phyloP scores from a whole-genome alignment of 2,797 vertebrate species.

The Pagetopsis macropterus region DNA sequence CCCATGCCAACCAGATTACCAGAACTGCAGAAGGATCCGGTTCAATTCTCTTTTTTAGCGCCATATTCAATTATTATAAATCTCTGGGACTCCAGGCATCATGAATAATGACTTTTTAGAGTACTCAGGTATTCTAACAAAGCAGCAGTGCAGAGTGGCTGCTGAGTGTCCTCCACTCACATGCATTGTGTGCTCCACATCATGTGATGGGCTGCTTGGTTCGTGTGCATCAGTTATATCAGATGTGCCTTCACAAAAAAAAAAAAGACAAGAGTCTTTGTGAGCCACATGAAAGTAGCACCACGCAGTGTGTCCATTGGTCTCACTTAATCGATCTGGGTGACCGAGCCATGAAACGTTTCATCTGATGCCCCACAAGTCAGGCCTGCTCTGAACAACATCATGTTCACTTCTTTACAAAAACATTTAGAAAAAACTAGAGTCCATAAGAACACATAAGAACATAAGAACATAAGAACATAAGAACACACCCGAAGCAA shows the following conservation, averaged over 20 bases:
- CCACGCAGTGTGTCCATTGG: conserved; percentile 75
- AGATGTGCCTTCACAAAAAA: conserved; percentile 68
- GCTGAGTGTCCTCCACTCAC: conserved; percentile 50
- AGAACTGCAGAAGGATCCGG: too few species aligned
- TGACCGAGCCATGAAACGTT: conserved; percentile 69
- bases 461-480: too few species aligned
- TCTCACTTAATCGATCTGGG: conserved; percentile 82
- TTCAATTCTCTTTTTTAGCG: too few species aligned
- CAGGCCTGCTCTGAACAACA: conserved; percentile 21
- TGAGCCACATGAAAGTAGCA: conserved; percentile 78
- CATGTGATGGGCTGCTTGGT: conserved; percentile 77
- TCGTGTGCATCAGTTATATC: conserved; percentile 75
- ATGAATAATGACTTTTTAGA: background rate
- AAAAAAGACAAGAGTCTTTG: conserved; percentile 76
- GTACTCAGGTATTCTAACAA: background rate
- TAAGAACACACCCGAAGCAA: too few species aligned
- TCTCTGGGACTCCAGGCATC: background rate
- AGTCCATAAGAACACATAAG: too few species aligned
- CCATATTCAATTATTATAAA: too few species aligned
- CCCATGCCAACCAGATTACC: too few species aligned
- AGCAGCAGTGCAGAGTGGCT: background rate
- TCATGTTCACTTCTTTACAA: background rate
- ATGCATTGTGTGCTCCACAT: conserved; percentile 39
- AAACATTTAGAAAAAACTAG: background rate
- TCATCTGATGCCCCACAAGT: conserved; percentile 56